Conservation (phyloP, 2,797 vertebrate genomes). For the Echeneis naucrates region DNA sequence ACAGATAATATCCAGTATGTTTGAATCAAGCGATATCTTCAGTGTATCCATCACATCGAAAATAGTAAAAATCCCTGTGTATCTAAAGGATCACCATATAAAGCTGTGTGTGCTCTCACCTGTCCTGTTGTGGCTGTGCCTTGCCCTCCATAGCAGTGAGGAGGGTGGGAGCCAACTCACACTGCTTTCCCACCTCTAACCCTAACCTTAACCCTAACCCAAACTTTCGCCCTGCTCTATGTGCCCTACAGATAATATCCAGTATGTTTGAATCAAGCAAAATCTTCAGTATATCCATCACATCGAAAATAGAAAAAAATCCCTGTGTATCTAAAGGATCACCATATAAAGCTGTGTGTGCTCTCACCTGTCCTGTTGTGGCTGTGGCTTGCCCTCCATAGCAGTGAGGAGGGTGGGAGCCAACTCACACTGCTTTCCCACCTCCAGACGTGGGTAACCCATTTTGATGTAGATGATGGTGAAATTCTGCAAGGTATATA, state of each 20-base stretch:
- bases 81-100: background rate
- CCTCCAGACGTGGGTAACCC: conserved; percentile 96
- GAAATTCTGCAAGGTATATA: conserved; percentile 88
- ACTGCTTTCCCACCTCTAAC: conserved; percentile 96
- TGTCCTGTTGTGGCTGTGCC: conserved; percentile 97
- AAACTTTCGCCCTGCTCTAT: too few relatives aligned
- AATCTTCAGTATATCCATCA: background rate
- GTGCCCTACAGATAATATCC: too few relatives aligned
- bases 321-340: background rate
- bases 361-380: conserved; percentile 96
- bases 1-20: too few relatives aligned
- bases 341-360: background rate
- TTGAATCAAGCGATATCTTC: background rate
- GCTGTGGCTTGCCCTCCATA: conserved; percentile 98
- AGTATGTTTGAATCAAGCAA: background rate
- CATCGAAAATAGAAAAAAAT: background rate
- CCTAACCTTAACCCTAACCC: too few relatives aligned
- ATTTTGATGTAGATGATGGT: conserved; percentile 99
- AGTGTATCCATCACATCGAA: background rate
- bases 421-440: conserved; percentile 96
- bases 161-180: conserved; percentile 95
- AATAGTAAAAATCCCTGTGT: background rate
- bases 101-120: conserved; percentile 79
- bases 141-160: conserved; percentile 99
- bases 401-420: conserved; percentile 97